phyloP scores from a whole-genome alignment of 2,797 vertebrate genomes.

The Euphonia xanthogaster region DNA sequence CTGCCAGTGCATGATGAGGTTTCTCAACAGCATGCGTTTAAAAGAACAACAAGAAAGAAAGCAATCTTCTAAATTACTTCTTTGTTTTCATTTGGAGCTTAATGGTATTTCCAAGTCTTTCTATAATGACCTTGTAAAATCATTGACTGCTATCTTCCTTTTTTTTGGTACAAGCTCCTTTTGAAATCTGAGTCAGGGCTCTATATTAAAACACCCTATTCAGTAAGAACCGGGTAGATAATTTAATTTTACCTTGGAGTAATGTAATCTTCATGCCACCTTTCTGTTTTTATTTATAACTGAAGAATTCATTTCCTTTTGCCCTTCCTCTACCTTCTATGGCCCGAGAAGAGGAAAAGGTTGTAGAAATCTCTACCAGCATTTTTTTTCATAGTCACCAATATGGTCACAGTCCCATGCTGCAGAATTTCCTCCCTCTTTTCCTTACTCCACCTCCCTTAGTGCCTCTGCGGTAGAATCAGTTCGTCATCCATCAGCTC shows the following conservation, averaged over 20 bases:
- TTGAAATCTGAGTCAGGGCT: constrained; percentile 19
- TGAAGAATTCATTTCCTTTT: background rate
- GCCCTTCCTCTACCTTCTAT: background rate
- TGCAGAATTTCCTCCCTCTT: background rate
- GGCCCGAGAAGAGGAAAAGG: background rate
- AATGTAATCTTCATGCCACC: background rate
- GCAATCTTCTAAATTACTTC: background rate
- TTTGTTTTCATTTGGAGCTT: background rate
- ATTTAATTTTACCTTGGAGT: background rate
- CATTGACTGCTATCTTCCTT: background rate
- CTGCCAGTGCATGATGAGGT: background rate
- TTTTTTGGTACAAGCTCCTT: background rate
- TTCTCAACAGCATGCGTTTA: background rate
- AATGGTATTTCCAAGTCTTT: background rate
- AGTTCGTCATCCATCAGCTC: background rate
- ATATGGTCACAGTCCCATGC: background rate
- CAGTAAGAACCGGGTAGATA: background rate
- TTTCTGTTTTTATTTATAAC: constrained; percentile 30
- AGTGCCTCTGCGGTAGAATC: background rate
- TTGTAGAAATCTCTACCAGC: background rate
- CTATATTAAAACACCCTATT: background rate
- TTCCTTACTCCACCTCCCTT: background rate
- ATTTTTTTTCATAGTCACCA: background rate
- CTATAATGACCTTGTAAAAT: background rate
- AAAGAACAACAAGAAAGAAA: background rate